Conservation (phyloP, 2,888 invertebrate species). For the Teleogryllus oceanicus region DNA sequence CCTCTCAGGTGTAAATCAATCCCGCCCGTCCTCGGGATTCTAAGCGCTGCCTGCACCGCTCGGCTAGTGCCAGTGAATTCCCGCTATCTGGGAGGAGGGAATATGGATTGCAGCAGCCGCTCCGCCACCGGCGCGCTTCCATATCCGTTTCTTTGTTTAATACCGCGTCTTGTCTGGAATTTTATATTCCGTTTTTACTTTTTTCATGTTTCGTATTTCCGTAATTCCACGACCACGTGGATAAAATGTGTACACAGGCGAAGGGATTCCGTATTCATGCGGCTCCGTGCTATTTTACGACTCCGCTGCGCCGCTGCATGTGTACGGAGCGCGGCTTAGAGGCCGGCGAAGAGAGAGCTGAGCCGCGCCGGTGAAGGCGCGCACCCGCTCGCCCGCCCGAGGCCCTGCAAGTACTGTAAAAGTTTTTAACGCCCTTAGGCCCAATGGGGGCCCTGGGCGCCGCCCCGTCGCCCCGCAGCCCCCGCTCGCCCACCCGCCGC, state of each 20-base stretch:
- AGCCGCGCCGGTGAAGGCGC: slow-evolving; percentile 11
- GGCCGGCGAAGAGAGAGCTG: slow-evolving; percentile 12
- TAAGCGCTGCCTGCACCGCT: not conserved
- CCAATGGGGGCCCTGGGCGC: not conserved
- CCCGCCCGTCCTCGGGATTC: not conserved
- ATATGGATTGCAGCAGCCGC: not conserved
- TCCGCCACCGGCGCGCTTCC: not conserved
- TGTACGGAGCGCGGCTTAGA: slow-evolving; percentile 10
- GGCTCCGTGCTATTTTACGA: not conserved
- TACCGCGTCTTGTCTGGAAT: not conserved
- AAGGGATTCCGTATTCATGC: slow-evolving; percentile 7
- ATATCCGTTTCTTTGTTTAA: slow-evolving; percentile 7
- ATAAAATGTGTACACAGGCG: slow-evolving; percentile 1
- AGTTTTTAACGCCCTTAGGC: slow-evolving; percentile 18
- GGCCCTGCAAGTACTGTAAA: slow-evolving; percentile 4
- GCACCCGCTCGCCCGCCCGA: not conserved
- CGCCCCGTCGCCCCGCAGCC: not conserved
- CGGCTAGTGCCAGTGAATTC: not conserved
- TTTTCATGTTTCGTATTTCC: slow-evolving; percentile 5
- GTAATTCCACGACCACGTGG: slow-evolving; percentile 9
- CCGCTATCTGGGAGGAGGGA: not conserved
- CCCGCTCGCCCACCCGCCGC: not conserved
- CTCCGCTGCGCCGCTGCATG: not conserved
- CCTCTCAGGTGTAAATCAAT: not conserved
- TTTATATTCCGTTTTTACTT: slow-evolving; percentile 5